Evolutionary conservation across 2,113 vertebrate genomes (phyloP).

Genomic region (Uropsilus gracilis): DNA sequence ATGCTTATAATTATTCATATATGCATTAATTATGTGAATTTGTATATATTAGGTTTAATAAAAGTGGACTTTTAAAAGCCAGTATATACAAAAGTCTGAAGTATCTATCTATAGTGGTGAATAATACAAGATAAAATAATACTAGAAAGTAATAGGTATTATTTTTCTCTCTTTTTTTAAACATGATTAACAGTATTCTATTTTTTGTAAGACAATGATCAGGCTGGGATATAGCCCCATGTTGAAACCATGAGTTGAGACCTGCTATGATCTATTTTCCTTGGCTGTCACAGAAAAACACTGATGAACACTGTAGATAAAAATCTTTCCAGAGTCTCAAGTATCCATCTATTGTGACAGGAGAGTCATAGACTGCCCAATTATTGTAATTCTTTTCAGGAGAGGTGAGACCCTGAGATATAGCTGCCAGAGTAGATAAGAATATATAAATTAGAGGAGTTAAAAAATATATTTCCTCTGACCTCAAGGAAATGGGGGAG

Average conservation of each 20-base stretch:
- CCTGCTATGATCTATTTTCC: not conserved
- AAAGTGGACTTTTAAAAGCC: not conserved
- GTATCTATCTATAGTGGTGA: not conserved
- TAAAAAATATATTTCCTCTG: constrained; percentile 38
- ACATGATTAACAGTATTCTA: constrained; percentile 3
- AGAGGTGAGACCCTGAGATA: constrained; percentile 51
- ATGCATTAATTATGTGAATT: not conserved
- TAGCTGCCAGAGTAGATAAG: constrained; percentile 49
- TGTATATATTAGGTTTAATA: not conserved
- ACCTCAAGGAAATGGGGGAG: constrained; percentile 6
- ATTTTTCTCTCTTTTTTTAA: not conserved
- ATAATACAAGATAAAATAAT: too few species aligned
- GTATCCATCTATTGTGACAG: constrained; percentile 26
- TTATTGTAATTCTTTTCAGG: constrained; percentile 45
- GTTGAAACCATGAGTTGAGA: not conserved
- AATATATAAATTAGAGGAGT: constrained; percentile 45
- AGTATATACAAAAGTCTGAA: not conserved
- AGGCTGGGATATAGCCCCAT: not conserved
- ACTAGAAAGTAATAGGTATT: not conserved
- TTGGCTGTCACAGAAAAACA: constrained; percentile 20
- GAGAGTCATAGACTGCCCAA: constrained; percentile 36
- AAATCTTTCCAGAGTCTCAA: not conserved
- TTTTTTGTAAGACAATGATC: constrained; percentile 1
- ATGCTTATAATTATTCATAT: not conserved
- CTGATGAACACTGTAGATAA: not conserved